Conservation (phyloP, 2,113 vertebrate genomes). For the Plectropomus leopardus region DNA sequence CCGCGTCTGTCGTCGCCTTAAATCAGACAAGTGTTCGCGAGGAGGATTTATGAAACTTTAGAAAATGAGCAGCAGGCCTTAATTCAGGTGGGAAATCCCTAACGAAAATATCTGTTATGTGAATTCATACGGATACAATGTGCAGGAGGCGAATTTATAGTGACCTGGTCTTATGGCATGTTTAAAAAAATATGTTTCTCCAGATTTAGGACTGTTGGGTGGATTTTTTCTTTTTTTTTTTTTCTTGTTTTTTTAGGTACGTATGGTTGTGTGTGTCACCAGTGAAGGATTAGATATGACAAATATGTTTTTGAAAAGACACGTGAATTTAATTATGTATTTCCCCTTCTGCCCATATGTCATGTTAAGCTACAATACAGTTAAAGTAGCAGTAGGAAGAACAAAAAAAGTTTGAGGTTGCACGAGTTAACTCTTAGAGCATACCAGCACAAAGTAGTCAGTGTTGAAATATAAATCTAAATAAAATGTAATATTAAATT, state of each 20-base stretch:
- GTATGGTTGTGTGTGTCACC: neutral
- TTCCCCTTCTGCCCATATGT: neutral
- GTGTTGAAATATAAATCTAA: slow-evolving; percentile 9
- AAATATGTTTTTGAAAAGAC: neutral
- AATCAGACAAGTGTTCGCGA: slow-evolving; percentile 54
- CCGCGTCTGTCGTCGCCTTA: slow-evolving; percentile 56
- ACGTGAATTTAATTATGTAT: slow-evolving; percentile 3
- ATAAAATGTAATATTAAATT: neutral
- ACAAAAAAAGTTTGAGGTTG: neutral
- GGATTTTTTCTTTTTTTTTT: neutral
- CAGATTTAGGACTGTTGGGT: slow-evolving; percentile 2
- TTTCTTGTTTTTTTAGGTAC: neutral
- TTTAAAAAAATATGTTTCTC: neutral
- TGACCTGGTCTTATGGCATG: neutral
- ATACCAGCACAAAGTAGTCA: neutral
- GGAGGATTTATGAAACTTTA: slow-evolving; percentile 61
- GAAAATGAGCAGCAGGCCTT: slow-evolving; percentile 57
- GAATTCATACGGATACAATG: slow-evolving; percentile 30
- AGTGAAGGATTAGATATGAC: neutral
- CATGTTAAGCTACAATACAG: neutral
- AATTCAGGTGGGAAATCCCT: slow-evolving; percentile 51
- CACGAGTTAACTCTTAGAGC: neutral
- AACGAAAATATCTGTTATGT: slow-evolving; percentile 44
- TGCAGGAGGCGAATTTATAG: slow-evolving; percentile 11
- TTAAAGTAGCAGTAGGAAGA: neutral